phyloP scores from a whole-genome alignment of 2,888 invertebrate species.

The Apamea epomidion region DNA sequence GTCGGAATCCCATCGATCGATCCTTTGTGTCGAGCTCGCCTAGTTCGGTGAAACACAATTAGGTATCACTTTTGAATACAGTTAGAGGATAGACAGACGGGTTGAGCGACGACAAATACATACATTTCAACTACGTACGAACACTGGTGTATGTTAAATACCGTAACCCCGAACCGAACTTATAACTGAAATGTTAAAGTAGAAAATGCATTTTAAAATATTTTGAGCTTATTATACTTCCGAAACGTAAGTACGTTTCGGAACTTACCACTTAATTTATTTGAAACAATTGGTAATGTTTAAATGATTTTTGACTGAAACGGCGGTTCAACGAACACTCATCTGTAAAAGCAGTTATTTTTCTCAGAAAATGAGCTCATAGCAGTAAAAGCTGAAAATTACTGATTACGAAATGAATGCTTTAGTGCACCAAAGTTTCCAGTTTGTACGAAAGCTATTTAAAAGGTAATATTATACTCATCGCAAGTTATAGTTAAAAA shows the following conservation, averaged over 20 bases:
- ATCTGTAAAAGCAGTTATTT: slow-evolving; percentile 2
- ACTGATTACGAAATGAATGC: slow-evolving; percentile 4
- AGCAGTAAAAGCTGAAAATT: background rate
- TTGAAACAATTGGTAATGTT: background rate
- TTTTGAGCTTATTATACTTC: background rate
- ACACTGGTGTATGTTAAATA: slow-evolving; percentile 20
- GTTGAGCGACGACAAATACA: slow-evolving; percentile 5
- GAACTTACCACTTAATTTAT: background rate
- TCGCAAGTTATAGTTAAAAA: background rate
- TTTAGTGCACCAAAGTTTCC: background rate
- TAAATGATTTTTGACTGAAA: background rate
- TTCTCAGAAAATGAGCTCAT: slow-evolving; percentile 2
- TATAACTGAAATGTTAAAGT: background rate
- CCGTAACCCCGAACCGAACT: background rate
- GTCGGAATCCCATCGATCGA: slow-evolving; percentile 12
- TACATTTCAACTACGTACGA: slow-evolving; percentile 16
- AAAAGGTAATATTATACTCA: background rate
- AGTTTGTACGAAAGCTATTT: slow-evolving; percentile 10
- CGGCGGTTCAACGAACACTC: background rate
- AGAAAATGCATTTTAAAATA: background rate
- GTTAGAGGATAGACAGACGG: slow-evolving; percentile 10
- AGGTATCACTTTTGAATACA: slow-evolving; percentile 15
- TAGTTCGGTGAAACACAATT: slow-evolving; percentile 35
- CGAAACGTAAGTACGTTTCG: too few species aligned
- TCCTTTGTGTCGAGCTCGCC: slow-evolving; percentile 25